Base-by-base conservation (phyloP, 1,140 invertebrate genomes). In the Calephelis nemesis region DNA sequence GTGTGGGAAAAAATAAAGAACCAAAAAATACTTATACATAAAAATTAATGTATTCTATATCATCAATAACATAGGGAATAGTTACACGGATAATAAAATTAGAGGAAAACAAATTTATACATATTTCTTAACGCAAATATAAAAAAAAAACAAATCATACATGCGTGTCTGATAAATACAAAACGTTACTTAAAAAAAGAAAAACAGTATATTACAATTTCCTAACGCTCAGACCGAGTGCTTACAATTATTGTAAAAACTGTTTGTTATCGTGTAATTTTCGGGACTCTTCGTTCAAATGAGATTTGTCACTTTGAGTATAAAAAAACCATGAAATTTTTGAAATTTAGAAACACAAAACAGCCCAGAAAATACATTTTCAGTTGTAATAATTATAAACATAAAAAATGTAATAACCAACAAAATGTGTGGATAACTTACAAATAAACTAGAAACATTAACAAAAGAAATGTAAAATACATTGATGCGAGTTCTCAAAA, bases 41-140 rank as follows among this genome's bases (percentile, higher is more conserved):
- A 88, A 90, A 91, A 91, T 89, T 85, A 91, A 82, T 91, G 88
- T 89, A 91, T 88, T 91, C 85, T 91, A 91, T 91, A 91, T 91
- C 78, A 87, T 91, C 86, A 87, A 91, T 91, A 91, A 91, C 88
- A 89, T 91, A 91, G 82, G 79, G 84, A 85, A 87, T 85, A 84
- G 81, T 89, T 87, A 88, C 85, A 89, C 84, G 87, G 87, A 88
- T 84, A 91, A 89, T 89, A 91, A 89, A 88, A 89, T 88, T 87
- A 87, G 76, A 86, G 78, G 80, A 88, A 90, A 91, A 91, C 88
- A 91, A 90, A 87, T 91, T 91, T 91, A 89, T 91, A 91, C 88
- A 89, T 91, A 91, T 88, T 83, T 82, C 85, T 91, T 91, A 91
- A 91, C 82, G 82, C 83, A 84, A 87, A 81, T 84, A 84, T 87